These are phyloP conservation scores for Lynx canadensis DNA, from an alignment of 2,113 vertebrate genomes.

Conservation along the genomic window DNA sequence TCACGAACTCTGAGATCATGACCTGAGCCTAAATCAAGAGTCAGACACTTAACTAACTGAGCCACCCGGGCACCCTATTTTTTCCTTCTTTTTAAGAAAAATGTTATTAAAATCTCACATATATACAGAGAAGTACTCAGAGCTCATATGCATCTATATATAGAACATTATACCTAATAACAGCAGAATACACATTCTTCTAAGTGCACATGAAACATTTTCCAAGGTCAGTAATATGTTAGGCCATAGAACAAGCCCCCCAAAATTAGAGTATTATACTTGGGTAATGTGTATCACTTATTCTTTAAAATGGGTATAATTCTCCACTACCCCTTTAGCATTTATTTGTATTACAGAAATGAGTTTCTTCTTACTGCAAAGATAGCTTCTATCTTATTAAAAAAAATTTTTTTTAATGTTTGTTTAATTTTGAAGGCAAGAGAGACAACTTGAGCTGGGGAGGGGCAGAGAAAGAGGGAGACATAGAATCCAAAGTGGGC, in stretches of 20 bases:
- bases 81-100: background rate
- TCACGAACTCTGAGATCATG: no score
- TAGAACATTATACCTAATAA: background rate
- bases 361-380: background rate
- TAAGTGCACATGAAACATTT: background rate
- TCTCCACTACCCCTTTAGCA: background rate
- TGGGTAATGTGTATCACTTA: background rate
- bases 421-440: no score
- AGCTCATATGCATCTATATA: background rate
- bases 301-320: constrained; percentile 16
- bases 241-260: background rate
- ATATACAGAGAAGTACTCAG: background rate
- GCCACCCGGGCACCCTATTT: no score
- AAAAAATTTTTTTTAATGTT: background rate
- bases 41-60: no score
- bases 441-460: no score
- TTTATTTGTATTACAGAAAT: background rate
- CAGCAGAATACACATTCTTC: background rate
- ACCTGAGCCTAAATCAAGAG: no score
- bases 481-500: no score
- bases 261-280: background rate
- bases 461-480: no score
- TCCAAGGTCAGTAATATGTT: background rate
- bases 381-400: background rate
- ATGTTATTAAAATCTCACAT: background rate